These are phyloP conservation scores for Euleptes europaea DNA, from an alignment of 2,113 vertebrate species.

Conservation along the genomic window DNA sequence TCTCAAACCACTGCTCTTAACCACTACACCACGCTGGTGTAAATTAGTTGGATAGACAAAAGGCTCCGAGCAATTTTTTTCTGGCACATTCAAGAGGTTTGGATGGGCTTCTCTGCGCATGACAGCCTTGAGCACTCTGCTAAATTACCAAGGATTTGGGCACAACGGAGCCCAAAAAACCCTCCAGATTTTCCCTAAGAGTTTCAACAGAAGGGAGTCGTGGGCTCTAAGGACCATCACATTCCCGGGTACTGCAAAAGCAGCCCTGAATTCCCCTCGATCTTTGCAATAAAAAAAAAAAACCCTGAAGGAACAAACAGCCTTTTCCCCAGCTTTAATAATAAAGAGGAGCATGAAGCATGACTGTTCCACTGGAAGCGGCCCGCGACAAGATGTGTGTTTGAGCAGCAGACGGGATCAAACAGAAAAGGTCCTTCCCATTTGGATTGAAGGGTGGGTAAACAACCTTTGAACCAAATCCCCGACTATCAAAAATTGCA, in stretches of 20 bases:
- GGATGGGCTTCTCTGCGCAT: too few relatives aligned
- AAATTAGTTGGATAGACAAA: too few relatives aligned
- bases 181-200: not conserved
- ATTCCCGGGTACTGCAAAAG: not conserved
- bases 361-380: slow-evolving; percentile 38
- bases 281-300: slow-evolving; percentile 7
- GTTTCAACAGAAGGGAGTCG: not conserved
- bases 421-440: slow-evolving; percentile 53
- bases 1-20: too few relatives aligned
- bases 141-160: too few relatives aligned
- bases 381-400: slow-evolving; percentile 45
- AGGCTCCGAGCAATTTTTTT: too few relatives aligned
- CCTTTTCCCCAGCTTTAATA: not conserved
- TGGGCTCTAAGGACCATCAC: not conserved
- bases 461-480: slow-evolving; percentile 55
- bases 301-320: slow-evolving; percentile 4
- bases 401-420: slow-evolving; percentile 52
- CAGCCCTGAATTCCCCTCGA: not conserved
- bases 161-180: too few relatives aligned
- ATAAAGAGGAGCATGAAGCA: slow-evolving; percentile 46
- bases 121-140: too few relatives aligned
- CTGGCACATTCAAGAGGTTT: too few relatives aligned
- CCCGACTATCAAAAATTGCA: slow-evolving; percentile 45
- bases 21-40: too few relatives aligned
- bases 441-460: slow-evolving; percentile 51